Evolutionary conservation across 2,888 invertebrate species (phyloP).

Genomic region (Pristionchus fissidentatus): DNA sequence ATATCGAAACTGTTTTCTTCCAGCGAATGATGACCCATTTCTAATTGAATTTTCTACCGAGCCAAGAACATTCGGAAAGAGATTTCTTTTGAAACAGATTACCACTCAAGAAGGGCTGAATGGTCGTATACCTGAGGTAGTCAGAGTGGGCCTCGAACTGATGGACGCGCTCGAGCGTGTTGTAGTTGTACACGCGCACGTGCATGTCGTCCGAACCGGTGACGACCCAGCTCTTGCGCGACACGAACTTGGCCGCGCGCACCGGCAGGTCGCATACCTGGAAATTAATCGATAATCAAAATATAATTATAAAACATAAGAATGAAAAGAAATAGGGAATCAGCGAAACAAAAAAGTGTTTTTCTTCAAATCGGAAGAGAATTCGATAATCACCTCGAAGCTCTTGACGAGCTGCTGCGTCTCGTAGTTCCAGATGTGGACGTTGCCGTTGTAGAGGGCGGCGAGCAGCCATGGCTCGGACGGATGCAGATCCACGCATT

Average conservation of each 20-base stretch:
- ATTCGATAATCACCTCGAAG: slow-evolving; percentile 80
- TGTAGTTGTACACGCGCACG: slow-evolving; percentile 96
- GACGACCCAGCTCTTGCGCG: slow-evolving; percentile 97
- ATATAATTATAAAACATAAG: neutral
- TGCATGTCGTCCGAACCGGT: slow-evolving; percentile 86
- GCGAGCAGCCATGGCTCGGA: slow-evolving; percentile 98
- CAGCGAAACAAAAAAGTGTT: neutral
- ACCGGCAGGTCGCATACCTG: slow-evolving; percentile 93
- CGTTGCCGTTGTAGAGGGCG: slow-evolving; percentile 97
- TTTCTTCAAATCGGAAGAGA: neutral
- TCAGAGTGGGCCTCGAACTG: slow-evolving; percentile 98
- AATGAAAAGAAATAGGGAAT: neutral
- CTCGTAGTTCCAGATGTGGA: slow-evolving; percentile 99
- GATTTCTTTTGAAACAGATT: neutral
- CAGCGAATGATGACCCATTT: no score
- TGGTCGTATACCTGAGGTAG: slow-evolving; percentile 83
- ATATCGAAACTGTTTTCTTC: no score
- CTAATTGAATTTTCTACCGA: no score
- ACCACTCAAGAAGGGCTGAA: neutral
- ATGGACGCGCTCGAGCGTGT: slow-evolving; percentile 94
- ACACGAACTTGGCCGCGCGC: slow-evolving; percentile 93
- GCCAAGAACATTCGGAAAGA: neutral
- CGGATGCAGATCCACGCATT: slow-evolving; percentile 55
- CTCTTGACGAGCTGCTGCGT: slow-evolving; percentile 83
- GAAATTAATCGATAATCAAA: neutral